Percentiles rank a stretch among this genome's conserved stretches.
Conservation (phyloP, 2,888 invertebrate species). For the Spisula subtruncata region DNA sequence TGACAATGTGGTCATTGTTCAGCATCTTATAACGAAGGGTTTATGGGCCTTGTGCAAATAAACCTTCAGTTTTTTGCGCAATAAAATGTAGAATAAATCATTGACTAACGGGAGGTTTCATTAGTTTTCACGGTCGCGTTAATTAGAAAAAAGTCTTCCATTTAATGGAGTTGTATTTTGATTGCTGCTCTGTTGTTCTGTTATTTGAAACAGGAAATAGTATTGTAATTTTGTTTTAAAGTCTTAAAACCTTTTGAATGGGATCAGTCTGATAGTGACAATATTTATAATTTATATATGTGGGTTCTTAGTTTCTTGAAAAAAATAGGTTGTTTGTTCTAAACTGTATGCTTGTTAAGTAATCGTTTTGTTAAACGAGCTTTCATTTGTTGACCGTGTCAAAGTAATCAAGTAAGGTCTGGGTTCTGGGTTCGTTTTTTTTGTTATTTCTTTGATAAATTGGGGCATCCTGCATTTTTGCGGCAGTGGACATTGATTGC, state of each 20-base stretch:
- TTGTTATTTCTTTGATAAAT: too few relatives aligned
- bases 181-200: background rate
- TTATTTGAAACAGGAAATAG: background rate
- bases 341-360: too few relatives aligned
- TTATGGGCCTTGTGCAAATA: conserved; percentile 36
- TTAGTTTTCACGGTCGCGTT: conserved; percentile 38
- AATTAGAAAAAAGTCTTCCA: conserved; percentile 27
- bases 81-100: conserved; percentile 39
- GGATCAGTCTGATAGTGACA: background rate
- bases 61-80: conserved; percentile 32
- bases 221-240: background rate
- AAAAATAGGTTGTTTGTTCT: too few relatives aligned
- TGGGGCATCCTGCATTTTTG: too few relatives aligned
- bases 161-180: background rate
- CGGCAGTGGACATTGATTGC: too few relatives aligned
- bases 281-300: too few relatives aligned
- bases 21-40: conserved; percentile 26
- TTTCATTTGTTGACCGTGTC: too few relatives aligned
- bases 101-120: conserved; percentile 39
- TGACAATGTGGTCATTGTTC: conserved; percentile 44
- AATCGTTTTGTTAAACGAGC: too few relatives aligned
- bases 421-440: too few relatives aligned
- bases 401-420: too few relatives aligned
- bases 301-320: too few relatives aligned
- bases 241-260: background rate